phyloP scores from a whole-genome alignment of 2,888 invertebrate species.

The Trichogramma dendrolimi region DNA sequence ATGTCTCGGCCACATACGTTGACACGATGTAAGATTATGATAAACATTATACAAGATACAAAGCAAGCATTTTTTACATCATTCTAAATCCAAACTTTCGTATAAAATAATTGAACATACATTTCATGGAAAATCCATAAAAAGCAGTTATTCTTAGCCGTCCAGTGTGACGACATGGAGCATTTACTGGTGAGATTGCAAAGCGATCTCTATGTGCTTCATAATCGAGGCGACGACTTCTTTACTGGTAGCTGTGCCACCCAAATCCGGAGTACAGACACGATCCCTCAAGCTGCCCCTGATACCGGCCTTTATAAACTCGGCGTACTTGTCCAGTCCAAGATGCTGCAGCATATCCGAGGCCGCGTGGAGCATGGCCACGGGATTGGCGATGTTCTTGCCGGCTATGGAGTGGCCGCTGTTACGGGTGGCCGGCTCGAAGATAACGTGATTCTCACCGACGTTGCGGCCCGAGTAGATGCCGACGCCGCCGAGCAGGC shows the following conservation, averaged over 20 bases:
- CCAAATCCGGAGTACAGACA: slow-evolving; percentile 62
- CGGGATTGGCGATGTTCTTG: slow-evolving; percentile 93
- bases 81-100: too few relatives aligned
- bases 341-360: slow-evolving; percentile 90
- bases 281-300: slow-evolving; percentile 71
- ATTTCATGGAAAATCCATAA: too few relatives aligned
- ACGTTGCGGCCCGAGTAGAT: slow-evolving; percentile 89
- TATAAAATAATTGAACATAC: too few relatives aligned
- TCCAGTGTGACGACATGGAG: too few relatives aligned
- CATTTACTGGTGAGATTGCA: neutral
- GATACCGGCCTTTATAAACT: slow-evolving; percentile 71
- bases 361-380: slow-evolving; percentile 92
- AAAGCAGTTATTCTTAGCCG: too few relatives aligned
- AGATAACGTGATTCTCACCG: slow-evolving; percentile 82
- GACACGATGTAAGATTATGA: too few relatives aligned
- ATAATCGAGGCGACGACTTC: slow-evolving; percentile 80
- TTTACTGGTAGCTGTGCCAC: slow-evolving; percentile 73
- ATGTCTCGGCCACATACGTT: too few relatives aligned
- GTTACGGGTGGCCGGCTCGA: slow-evolving; percentile 92
- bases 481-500: slow-evolving; percentile 92
- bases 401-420: slow-evolving; percentile 93
- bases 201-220: slow-evolving; percentile 60
- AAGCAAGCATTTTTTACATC: too few relatives aligned
- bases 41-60: too few relatives aligned
- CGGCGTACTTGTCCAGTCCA: slow-evolving; percentile 76